Evolutionary conservation across 2,888 invertebrate genomes (phyloP), one percentile per base, ranked within the genome.

Genomic region (Drosophila atroscutellata): DNA sequence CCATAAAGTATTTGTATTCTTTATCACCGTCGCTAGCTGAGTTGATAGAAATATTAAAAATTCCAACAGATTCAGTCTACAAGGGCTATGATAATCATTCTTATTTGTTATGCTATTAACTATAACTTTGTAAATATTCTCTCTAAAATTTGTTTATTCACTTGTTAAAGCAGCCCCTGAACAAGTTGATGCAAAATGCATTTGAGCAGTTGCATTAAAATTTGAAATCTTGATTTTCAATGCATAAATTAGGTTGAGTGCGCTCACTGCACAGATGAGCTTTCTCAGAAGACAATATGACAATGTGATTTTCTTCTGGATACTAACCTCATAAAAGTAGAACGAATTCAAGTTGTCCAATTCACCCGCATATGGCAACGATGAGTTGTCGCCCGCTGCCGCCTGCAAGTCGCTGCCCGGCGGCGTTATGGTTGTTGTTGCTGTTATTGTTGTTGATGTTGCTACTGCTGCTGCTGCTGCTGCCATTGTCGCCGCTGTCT

Each of bases 271-370:
- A 28, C 74, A 64, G 61, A 60, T 75, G 67, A 57, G 59, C 49
- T 30, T 28, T 28, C 49, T 45, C 13, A 18, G 13, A 58, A 64
- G 47, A 34, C 61, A 62, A 57, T 45, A 45, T 39, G 36, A 20
- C 24, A 55, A 39, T 34, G 28, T 18, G 18, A 34, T 42, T 26
- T 34, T 42, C 49, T 36, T 28, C 57, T 66, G 30, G 30, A 5
- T 59, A 75, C 69, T 32, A 54, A 93, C 93, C 93, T 93, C 92
- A 82, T 92, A 93, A 79, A 93, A 93, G 78, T 93, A 93, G 78
- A 93, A 93, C 34, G 92, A 92, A 81, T 93, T 93, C 63, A 93
- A 82, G 72, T 91, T 88, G 70, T 91, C 91, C 65, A 82, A 82
- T 64, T 86, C 88, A 39, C 67, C 80, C 30, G 72, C 70, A 72